Conservation (phyloP, 2,797 vertebrate species). For the Gymnothorax javanicus region DNA sequence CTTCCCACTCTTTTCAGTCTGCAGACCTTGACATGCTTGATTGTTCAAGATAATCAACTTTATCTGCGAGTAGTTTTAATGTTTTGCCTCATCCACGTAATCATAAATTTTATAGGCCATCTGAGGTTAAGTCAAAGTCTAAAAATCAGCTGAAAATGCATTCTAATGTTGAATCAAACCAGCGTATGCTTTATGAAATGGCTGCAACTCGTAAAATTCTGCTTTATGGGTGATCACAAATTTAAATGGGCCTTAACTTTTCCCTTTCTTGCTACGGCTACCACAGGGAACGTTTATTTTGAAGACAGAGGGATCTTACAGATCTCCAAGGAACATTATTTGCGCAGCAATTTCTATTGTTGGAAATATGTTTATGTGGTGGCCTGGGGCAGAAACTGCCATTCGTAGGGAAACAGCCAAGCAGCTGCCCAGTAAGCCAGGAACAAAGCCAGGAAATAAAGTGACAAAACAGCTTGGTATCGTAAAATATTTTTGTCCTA, state of each 20-base stretch:
- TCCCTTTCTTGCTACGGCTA: background rate
- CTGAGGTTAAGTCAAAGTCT: background rate
- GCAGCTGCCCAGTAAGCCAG: background rate
- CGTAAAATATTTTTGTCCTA: background rate
- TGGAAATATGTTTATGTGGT: background rate
- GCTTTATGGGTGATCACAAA: background rate
- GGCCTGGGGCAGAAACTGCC: background rate
- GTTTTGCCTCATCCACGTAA: background rate
- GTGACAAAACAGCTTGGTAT: background rate
- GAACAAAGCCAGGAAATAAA: background rate
- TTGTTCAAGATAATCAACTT: too few species aligned
- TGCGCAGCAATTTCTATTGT: background rate
- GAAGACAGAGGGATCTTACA: background rate
- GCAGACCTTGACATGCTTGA: too few species aligned
- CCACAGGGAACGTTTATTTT: background rate
- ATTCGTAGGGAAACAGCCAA: background rate
- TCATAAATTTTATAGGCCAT: constrained; percentile 7
- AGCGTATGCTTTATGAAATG: background rate
- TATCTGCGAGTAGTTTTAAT: too few species aligned
- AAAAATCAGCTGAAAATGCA: background rate
- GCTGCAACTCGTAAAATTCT: background rate
- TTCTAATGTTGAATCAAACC: background rate
- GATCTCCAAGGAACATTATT: background rate
- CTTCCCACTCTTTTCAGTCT: too few species aligned
- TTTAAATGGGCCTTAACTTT: background rate